A percentile compares a stretch with the other conserved stretches of the same genome.
Evolutionary conservation across 2,113 vertebrate species (phyloP).

Genomic region (Centropus bengalensis): DNA sequence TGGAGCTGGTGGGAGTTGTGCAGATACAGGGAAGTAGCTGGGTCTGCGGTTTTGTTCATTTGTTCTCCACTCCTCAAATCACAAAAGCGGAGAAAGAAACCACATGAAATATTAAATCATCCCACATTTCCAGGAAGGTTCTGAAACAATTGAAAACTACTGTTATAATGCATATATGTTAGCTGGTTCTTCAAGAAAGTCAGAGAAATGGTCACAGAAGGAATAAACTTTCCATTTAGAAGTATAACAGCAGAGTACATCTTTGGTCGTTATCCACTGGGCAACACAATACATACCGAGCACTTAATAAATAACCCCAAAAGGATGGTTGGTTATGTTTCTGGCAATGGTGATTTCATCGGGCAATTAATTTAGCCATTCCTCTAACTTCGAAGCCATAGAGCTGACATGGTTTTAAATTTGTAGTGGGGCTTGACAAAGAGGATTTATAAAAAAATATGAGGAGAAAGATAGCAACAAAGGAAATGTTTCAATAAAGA

Average conservation of each 20-base stretch:
- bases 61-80: slow-evolving; percentile 10
- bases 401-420: neutral
- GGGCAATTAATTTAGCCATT: neutral
- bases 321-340: neutral
- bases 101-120: slow-evolving; percentile 8
- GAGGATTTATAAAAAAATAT: neutral
- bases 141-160: slow-evolving; percentile 9
- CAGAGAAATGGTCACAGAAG: neutral
- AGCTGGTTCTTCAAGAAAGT: neutral
- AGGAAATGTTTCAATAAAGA: neutral
- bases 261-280: neutral
- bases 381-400: neutral
- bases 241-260: neutral
- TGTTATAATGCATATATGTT: neutral
- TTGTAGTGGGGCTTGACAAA: neutral
- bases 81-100: slow-evolving; percentile 17
- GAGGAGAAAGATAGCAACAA: neutral
- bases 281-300: neutral
- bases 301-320: neutral
- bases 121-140: neutral
- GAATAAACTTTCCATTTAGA: neutral
- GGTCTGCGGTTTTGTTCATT: slow-evolving; percentile 22
- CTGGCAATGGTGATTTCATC: neutral
- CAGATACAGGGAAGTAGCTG: slow-evolving; percentile 2
- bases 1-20: neutral